phyloP scores from a whole-genome alignment of 2,888 invertebrate species.

The Eristalinus sepulchralis region DNA sequence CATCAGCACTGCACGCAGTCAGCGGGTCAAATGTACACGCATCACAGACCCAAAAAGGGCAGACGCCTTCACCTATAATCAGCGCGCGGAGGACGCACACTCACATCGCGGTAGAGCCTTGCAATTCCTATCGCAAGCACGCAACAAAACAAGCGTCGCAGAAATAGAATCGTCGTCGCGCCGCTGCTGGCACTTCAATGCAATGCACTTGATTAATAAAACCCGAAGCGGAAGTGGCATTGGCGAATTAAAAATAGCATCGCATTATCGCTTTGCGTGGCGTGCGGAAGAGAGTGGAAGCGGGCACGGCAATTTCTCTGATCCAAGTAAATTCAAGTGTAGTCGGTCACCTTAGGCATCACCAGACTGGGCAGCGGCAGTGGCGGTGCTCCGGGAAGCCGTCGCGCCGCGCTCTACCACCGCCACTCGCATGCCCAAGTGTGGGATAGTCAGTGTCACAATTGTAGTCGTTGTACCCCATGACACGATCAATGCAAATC shows the following conservation, averaged over 20 bases:
- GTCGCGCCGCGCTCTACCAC: too few relatives aligned
- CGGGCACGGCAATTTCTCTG: slow-evolving; percentile 59
- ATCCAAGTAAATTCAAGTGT: slow-evolving; percentile 51
- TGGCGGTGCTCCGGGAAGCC: background rate
- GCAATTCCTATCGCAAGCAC: slow-evolving; percentile 38
- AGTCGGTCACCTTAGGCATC: slow-evolving; percentile 52
- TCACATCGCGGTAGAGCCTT: slow-evolving; percentile 61
- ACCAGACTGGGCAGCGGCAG: slow-evolving; percentile 21
- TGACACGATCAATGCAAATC: slow-evolving; percentile 53
- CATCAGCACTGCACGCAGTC: background rate
- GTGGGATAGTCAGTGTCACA: slow-evolving; percentile 15
- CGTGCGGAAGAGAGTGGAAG: slow-evolving; percentile 20
- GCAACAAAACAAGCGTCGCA: slow-evolving; percentile 31
- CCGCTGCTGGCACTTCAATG: slow-evolving; percentile 54
- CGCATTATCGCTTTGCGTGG: background rate
- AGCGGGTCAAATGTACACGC: background rate
- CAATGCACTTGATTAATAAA: slow-evolving; percentile 66
- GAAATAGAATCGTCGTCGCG: slow-evolving; percentile 55
- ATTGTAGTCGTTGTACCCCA: slow-evolving; percentile 59
- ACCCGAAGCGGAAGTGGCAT: slow-evolving; percentile 59
- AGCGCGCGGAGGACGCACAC: slow-evolving; percentile 27
- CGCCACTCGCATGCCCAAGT: slow-evolving; percentile 20
- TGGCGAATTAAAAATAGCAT: slow-evolving; percentile 55
- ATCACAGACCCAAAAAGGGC: slow-evolving; percentile 27
- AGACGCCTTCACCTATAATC: slow-evolving; percentile 39